phyloP scores from a whole-genome alignment of 2,797 vertebrate genomes.

The Coregonus ussuriensis region DNA sequence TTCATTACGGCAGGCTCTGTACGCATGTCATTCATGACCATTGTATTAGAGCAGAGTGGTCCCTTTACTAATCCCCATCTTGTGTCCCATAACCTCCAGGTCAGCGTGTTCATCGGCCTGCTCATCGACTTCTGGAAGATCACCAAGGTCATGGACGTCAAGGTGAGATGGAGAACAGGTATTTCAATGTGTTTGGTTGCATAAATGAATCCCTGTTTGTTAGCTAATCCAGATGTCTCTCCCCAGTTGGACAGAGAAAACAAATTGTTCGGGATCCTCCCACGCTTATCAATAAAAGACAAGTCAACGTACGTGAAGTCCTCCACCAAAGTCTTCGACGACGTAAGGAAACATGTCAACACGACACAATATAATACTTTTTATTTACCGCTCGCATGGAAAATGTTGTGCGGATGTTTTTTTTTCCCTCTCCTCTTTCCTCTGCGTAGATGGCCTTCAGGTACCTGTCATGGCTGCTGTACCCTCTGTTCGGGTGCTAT shows the following conservation, averaged over 20 bases:
- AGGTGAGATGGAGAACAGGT: conserved; percentile 70
- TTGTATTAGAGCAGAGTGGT: not conserved
- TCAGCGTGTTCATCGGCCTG: conserved; percentile 96
- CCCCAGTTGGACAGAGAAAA: conserved; percentile 88
- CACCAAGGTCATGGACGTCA: conserved; percentile 98
- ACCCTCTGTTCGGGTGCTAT: conserved; percentile 93
- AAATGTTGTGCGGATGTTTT: not conserved
- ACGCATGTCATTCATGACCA: not conserved
- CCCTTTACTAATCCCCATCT: not conserved
- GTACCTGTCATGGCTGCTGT: conserved; percentile 94
- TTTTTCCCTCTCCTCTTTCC: conserved; percentile 17
- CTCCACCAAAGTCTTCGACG: conserved; percentile 94
- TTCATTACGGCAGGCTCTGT: not conserved
- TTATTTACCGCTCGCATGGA: not conserved
- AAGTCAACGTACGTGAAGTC: conserved; percentile 94
- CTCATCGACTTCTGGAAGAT: conserved; percentile 99
- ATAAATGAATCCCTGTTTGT: not conserved
- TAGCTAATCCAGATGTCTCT: not conserved
- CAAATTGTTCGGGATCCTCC: conserved; percentile 84
- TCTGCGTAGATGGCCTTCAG: conserved; percentile 89
- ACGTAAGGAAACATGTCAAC: conserved; percentile 75
- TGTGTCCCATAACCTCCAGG: not conserved
- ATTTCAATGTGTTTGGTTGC: not conserved
- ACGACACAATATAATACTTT: not conserved
- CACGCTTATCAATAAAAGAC: conserved; percentile 85